Percentiles rank a stretch among this genome's conserved stretches.
Conservation (phyloP, 2,797 vertebrate genomes). For the Acomys russatus region DNA sequence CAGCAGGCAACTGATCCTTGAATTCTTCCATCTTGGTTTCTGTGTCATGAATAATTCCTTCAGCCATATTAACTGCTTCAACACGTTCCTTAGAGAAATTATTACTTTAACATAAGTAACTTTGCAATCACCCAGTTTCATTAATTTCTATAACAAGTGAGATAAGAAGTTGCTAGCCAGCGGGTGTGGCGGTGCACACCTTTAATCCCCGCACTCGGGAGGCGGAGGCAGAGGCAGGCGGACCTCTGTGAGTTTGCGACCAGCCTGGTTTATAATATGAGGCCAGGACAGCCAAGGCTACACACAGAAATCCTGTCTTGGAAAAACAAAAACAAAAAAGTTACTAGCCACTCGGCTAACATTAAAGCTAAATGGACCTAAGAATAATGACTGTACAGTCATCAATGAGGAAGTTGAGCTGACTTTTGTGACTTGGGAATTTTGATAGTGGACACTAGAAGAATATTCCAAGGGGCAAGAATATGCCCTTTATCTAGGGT, state of each 20-base stretch:
- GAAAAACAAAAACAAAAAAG: not conserved
- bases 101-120: slow-evolving; percentile 4
- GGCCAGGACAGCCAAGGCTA: too few relatives aligned
- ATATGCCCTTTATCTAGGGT: not conserved
- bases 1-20: slow-evolving; percentile 97
- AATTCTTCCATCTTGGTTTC: slow-evolving; percentile 99
- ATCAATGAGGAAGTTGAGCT: not conserved
- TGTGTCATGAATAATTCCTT: slow-evolving; percentile 97
- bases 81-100: slow-evolving; percentile 93
- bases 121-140: slow-evolving; percentile 4
- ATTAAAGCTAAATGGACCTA: not conserved
- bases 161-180: not conserved
- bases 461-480: not conserved
- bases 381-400: not conserved
- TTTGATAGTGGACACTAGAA: not conserved
- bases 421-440: not conserved
- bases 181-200: too few relatives aligned
- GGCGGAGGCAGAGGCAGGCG: too few relatives aligned
- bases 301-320: too few relatives aligned
- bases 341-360: not conserved
- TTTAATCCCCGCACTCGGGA: too few relatives aligned
- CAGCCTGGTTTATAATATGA: too few relatives aligned
- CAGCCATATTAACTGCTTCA: slow-evolving; percentile 98
- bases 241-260: too few relatives aligned
- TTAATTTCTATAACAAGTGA: not conserved